A percentile compares a stretch with the other conserved stretches of the same genome.
phyloP scores from a whole-genome alignment of 1,140 invertebrate genomes.

The Drosophila elegans region DNA sequence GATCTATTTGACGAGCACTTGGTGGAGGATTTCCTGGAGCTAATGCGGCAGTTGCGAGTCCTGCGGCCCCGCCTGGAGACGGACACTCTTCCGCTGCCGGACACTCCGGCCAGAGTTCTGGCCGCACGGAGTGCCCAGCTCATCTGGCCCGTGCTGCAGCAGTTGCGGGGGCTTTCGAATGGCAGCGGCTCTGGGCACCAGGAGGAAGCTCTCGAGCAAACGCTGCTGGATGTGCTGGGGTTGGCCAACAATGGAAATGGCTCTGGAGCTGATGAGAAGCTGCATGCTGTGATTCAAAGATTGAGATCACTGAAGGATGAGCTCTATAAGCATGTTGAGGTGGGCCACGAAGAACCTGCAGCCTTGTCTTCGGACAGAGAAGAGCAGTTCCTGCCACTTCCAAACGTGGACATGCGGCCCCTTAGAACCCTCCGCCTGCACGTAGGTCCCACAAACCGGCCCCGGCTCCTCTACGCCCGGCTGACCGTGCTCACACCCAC shows the following conservation, averaged over 20 bases:
- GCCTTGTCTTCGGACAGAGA: constrained; percentile 1
- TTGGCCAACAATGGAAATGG: constrained; percentile 45
- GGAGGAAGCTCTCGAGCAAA: constrained; percentile 29
- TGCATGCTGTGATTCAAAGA: constrained; percentile 63
- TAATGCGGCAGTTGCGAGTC: constrained; percentile 49
- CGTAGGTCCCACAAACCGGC: constrained; percentile 35
- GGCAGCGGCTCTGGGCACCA: neutral
- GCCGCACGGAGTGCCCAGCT: constrained; percentile 66
- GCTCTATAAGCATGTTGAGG: constrained; percentile 5
- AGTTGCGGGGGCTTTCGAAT: constrained; percentile 31
- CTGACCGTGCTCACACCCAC: constrained; percentile 23
- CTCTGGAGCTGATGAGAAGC: constrained; percentile 15
- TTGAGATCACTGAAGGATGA: constrained; percentile 49
- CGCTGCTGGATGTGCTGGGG: constrained; percentile 55
- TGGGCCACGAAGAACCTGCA: neutral
- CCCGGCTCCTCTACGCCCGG: constrained; percentile 53
- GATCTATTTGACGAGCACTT: constrained; percentile 75
- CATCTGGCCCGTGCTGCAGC: constrained; percentile 60
- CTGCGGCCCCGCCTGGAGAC: constrained; percentile 16
- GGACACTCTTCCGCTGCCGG: constrained; percentile 52
- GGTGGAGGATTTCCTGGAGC: constrained; percentile 63
- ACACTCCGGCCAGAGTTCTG: constrained; percentile 64
- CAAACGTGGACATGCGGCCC: constrained; percentile 8
- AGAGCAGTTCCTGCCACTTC: constrained; percentile 6
- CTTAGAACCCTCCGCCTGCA: constrained; percentile 52